Base-by-base conservation (phyloP, 2,797 vertebrate genomes). In the Ispidina picta region DNA sequence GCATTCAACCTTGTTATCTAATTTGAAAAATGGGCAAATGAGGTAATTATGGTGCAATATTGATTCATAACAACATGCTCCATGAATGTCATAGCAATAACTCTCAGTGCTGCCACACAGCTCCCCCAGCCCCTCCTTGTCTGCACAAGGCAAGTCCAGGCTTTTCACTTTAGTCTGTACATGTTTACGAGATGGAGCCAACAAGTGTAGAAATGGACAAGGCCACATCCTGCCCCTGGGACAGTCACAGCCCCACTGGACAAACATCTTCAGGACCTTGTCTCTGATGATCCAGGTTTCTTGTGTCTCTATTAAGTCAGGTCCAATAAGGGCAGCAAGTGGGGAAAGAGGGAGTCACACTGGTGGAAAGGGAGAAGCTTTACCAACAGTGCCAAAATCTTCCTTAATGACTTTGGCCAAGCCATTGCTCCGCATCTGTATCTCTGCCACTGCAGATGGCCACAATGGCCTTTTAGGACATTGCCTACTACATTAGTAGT, bases 11-110 rank as follows among this genome's bases (percentile, higher is more conserved):
- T 95, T 81, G 86, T 94, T 96, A 90, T 81, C 77, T 96, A 92
- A 94, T 94, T 83, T 92, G 86, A 96, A 95, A 95, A 83, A 82
- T n/a, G 79, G 84, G 71, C 37, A 96, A 94, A 96, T 96, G 93
- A 97, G 86, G 95, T 96, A 91, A 96, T 96, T 95, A 94, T 76
- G 59, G 89, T 85, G 86, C 91, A 84, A 83, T 92, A 96, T 92
- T 6, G 83, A 96, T 95, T 95, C 89, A 82, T 44, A 96, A 84
- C 69, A 93, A 84, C 72, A 84, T 86, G 65, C 28, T 90, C 69
- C 84, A 89, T 59, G 82, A 94, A 94, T 94, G 72, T 82, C 89
- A 95, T 23, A 86, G 82, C 86, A 94, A 83, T 96, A 95, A 94
- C 33, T 96, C 92, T 90, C 46, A 63, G 73, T 1, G 6, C 92